Conservation (phyloP, 2,797 vertebrate species). For the Aythya fuligula region DNA sequence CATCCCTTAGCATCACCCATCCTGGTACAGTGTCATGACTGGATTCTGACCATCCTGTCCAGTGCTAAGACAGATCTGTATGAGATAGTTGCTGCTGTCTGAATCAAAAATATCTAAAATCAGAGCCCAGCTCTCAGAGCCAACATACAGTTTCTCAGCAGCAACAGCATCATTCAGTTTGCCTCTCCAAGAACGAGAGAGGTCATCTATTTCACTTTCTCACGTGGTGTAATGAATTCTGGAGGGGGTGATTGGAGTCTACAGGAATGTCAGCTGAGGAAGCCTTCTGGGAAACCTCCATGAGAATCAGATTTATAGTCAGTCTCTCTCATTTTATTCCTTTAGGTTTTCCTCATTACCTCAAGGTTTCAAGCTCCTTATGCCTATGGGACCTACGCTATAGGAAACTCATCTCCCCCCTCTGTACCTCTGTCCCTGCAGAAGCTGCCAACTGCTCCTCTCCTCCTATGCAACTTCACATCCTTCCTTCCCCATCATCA, state of each 20-base stretch:
- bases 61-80: neutral
- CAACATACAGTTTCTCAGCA: neutral
- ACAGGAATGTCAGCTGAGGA: neutral
- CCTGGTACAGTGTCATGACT: accelerated
- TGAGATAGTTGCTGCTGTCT: no score
- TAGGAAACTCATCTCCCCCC: neutral
- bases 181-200: neutral
- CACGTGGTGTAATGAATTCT: neutral
- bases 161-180: neutral
- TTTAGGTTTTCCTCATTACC: neutral
- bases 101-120: neutral
- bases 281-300: neutral
- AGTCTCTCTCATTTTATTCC: neutral
- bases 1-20: no score
- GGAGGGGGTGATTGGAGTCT: neutral
- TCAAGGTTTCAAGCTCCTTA: neutral
- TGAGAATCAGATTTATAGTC: neutral
- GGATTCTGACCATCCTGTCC: neutral
- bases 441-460: neutral
- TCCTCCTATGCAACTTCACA: neutral
- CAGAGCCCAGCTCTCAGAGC: neutral
- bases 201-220: neutral
- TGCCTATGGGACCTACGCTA: accelerated
- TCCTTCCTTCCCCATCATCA: neutral
- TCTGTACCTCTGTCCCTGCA: neutral